Evolutionary conservation across 2,888 invertebrate species (phyloP), one percentile per base, ranked within the genome.

Genomic region (Odontothrips loti): DNA sequence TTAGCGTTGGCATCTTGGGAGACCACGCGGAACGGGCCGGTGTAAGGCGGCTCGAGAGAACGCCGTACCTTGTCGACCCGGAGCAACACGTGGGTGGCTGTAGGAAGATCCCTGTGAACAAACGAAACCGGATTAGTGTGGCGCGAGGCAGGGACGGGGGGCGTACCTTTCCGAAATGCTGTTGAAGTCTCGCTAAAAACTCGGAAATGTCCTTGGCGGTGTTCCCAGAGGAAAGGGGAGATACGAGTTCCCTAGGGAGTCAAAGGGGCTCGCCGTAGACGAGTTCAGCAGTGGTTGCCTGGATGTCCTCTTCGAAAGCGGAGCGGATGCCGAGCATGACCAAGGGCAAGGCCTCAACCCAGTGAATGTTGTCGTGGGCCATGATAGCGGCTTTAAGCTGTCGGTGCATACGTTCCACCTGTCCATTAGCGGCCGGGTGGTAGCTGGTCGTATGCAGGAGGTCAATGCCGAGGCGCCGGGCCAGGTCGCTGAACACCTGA

Each of bases 351-450:
- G 63, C 63, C 6, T 63, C 63, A 6, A 20, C 20, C 63, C 63
- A 63, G 63, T 48, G 48, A 8, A 20, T 63, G 15, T 11, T 81
- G 1, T 82, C 80, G 48, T 85, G 84, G 81, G 85, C 84, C 81
- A 81, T 85, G 29, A 87, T 82, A 0, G 88, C 86, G 0, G 87
- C 84, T 84, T 87, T 88, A 80, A 88, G 83, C 12, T 85, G 85
- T 2, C 88, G 83, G 82, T 89, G 88, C 81, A 86, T 86, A 8
- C 87, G 83, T 83, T 88, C 87, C 6, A 88, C 85, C 80, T 87
- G 84, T 0, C 87, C 87, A 81, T 88, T 88, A 0, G 86, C 83
- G 79, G 85, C 84, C 47, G 87, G 85, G 82, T 87, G 86, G 82
- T 87, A 87, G 17, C 86, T 83, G 0, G 86, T 86, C 6, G 85